Base-by-base conservation (phyloP, 53 echinoderm and acorn worm genomes). In the Astropecten irregularis region DNA sequence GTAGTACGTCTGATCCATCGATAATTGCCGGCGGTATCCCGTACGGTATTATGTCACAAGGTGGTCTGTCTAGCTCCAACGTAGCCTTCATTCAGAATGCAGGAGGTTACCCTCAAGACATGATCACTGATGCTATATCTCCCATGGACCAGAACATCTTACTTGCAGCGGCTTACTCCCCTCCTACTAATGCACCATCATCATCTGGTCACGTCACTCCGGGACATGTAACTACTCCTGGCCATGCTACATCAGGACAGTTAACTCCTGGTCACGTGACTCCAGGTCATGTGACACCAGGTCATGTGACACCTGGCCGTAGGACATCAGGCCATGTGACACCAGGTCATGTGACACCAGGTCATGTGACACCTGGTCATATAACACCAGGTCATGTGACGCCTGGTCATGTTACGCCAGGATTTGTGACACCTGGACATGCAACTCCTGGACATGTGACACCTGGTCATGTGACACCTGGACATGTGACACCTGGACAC, bases 81-180 rank as follows among this genome's bases (percentile, higher is more conserved):
- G 49, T 72, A 25, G 81, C 60, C 44, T 87, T 82, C 82, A 81
- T 69, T 38, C 70, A 87, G 40, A 59, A 73, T 18, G 71, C 67
- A 6, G 62, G 51, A 14, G 89, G 84, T 8, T 68, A 83, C 18
- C 79, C 79, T 26, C 61, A 61, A 1, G 57, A 14, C 50, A 74
- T 74, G 62, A 19, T 62, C 25, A 3, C 47, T 7, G 89, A 89
- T 66, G 63, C 84, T 40, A 84, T 89, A 76, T 31, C 76, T 11
- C 89, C 76, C 0, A 89, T 89, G 89, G 89, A 89, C 61, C 83
- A 89, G 61, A 84, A 59, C 57, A 74, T 84, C 22, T 57, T 89
- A 20, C 50, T 84, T 0, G 86, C 66, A 20, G 67, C 63, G 32
- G 22, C 40, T 9, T 90, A 66, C 59, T 29, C 47, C 60, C 77